Base-by-base conservation (phyloP, 2,797 vertebrate species). In the Lindbergichthys nudifrons region DNA sequence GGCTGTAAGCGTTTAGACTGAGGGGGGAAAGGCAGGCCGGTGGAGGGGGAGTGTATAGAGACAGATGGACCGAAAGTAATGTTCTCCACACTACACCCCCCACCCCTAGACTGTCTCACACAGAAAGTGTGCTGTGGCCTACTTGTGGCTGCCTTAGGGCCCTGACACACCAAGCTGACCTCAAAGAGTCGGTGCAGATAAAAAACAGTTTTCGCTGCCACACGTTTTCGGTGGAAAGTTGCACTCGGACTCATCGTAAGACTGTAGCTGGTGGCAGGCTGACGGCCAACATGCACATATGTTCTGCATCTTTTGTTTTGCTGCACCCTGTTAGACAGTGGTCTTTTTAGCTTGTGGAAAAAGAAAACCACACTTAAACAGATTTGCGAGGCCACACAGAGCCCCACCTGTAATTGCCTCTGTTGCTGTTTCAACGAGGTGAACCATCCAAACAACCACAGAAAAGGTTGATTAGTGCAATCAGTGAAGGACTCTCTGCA, bases 11-110 rank as follows among this genome's bases (percentile, higher is more conserved):
- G 74, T 64, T 32, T 53, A 75, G 65, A 69, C 74, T 82, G 56
- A 46, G 58, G 64, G 59, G 64, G 62, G 39, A 26, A 13, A 75
- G 43, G 62, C 69, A 45, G 51, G 52, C 16, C 23, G 11, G 39
- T 32, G 3, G 23, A 66, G 74, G 72, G 77, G 79, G 53, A 36
- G 66, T 1, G 21, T 21, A 30, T 57, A 52, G 43, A 71, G 76
- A 86, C 87, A 86, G 86, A 90, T 90, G 88, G 86, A 84, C 82
- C 9, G 30, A 74, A 75, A 88, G 45, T 85, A 90, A 89, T 74
- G 59, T 65, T 79, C 71, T 77, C 76, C 26, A 80, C 75, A 77
- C 67, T 67, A 57, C 50, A 26, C 51, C 6, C 47, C 60, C 73
- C 26, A 53, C 64, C 77, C 82, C 45, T 41, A 51, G 45, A 73